Percentiles rank a stretch among this genome's conserved stretches.
Evolutionary conservation across 1,140 invertebrate species (phyloP).

Genomic region (Aplysia californica): DNA sequence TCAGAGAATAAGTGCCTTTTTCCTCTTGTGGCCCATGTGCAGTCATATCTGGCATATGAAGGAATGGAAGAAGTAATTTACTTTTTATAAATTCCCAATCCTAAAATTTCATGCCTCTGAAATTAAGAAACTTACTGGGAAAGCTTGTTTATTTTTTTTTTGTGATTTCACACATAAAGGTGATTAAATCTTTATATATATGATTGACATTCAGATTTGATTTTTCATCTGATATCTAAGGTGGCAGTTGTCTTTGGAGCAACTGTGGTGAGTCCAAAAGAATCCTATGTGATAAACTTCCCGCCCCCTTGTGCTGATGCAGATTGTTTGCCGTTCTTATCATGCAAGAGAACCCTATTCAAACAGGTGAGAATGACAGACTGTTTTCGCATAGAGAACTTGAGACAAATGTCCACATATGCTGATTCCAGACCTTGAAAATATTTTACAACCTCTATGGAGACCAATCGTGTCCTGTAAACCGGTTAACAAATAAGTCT

Average conservation of each 20-base stretch:
- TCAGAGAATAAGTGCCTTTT: no score
- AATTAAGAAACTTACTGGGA: neutral
- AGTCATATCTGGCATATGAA: no score
- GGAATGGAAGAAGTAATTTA: no score
- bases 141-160: neutral
- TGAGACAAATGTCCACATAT: neutral
- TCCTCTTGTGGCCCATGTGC: no score
- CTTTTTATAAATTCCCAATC: no score
- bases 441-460: neutral
- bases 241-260: constrained; percentile 46
- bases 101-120: no score
- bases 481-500: neutral
- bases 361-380: constrained; percentile 30
- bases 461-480: neutral
- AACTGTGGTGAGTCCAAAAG: constrained; percentile 55
- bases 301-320: constrained; percentile 52
- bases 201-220: neutral
- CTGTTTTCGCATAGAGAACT: neutral
- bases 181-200: neutral
- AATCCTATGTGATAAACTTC: constrained; percentile 50
- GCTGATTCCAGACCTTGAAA: neutral
- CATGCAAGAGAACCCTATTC: constrained; percentile 46
- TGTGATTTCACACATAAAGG: neutral
- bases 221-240: neutral
- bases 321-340: constrained; percentile 39